Conservation (phyloP, 2,797 vertebrate species). For the Pogonophryne albipinna region DNA sequence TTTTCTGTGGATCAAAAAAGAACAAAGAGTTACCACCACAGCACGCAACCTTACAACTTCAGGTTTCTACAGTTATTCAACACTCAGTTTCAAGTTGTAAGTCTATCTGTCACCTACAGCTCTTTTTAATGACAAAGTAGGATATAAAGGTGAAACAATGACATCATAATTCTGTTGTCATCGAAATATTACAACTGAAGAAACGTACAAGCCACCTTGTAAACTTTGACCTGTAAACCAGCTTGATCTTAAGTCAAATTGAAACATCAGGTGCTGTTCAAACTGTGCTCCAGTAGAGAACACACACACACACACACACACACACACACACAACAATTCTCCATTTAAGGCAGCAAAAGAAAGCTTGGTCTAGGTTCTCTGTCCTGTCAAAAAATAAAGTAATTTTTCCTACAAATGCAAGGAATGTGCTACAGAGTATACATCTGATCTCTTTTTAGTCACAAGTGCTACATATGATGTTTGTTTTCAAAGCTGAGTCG, state of each 20-base stretch:
- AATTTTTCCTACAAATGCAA: background rate
- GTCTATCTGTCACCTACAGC: background rate
- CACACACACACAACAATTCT: too few relatives aligned
- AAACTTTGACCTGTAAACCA: background rate
- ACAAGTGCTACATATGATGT: background rate
- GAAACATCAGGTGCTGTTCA: too few relatives aligned
- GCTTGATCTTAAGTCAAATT: too few relatives aligned
- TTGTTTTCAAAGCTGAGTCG: slow-evolving; percentile 15
- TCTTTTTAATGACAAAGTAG: background rate
- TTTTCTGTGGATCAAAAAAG: slow-evolving; percentile 79
- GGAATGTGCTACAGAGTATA: background rate
- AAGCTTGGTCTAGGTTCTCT: background rate
- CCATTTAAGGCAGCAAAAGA: background rate
- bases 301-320: too few relatives aligned
- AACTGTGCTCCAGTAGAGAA: too few relatives aligned
- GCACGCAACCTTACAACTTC: background rate
- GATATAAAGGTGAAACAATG: background rate
- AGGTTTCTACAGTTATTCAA: background rate
- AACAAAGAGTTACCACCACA: slow-evolving; percentile 18
- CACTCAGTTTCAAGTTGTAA: background rate
- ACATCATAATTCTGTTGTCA: background rate
- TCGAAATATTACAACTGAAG: background rate
- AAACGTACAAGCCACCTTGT: background rate
- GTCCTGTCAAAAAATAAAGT: background rate
- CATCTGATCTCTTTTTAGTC: background rate